Percentiles rank a stretch among this genome's conserved stretches.
Evolutionary conservation across 2,113 vertebrate genomes (phyloP).

Genomic region (Trogon surrucura): DNA sequence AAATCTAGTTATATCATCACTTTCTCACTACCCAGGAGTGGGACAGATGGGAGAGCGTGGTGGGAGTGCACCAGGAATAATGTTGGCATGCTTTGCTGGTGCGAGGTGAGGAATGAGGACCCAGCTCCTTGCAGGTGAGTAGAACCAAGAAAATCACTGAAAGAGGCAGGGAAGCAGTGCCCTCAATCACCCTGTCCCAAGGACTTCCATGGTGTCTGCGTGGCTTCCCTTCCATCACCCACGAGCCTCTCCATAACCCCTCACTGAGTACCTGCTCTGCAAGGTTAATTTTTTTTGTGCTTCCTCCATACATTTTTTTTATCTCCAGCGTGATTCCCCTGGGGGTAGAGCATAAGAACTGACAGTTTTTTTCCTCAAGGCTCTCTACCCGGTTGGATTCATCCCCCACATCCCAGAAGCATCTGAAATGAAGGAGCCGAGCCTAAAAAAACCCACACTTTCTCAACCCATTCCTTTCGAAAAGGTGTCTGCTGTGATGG

Average conservation of each 20-base stretch:
- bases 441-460: background rate
- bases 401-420: background rate
- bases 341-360: background rate
- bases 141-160: background rate
- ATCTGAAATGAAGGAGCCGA: fast-evolving
- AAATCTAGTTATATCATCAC: conserved; percentile 9
- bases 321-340: background rate
- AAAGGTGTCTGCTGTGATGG: background rate
- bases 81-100: background rate
- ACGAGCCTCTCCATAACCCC: background rate
- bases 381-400: background rate
- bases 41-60: conserved; percentile 42
- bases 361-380: background rate
- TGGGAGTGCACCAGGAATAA: conserved; percentile 41
- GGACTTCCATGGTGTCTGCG: fast-evolving
- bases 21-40: conserved; percentile 42
- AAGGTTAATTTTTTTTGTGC: conserved; percentile 23
- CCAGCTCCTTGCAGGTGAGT: background rate
- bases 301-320: background rate
- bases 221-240: background rate
- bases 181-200: background rate
- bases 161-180: background rate
- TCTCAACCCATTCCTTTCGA: background rate
- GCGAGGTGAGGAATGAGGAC: background rate
- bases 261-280: background rate